Evolutionary conservation across 2,888 invertebrate species (phyloP), one percentile per base, ranked within the genome.

Genomic region (Chesias legatella): DNA sequence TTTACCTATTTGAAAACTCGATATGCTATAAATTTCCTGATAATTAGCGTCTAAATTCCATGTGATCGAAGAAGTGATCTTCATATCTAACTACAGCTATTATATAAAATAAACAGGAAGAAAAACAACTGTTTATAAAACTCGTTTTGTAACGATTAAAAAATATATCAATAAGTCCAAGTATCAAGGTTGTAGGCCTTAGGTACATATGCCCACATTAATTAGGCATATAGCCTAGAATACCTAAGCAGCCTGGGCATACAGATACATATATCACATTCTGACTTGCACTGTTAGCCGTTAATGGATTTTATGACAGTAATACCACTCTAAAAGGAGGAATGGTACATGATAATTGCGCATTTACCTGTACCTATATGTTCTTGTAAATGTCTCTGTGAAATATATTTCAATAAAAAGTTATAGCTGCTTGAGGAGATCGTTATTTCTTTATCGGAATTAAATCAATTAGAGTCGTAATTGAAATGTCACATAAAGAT

Each of bases 141-240:
- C 49, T 63, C 64, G 72, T 75, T 72, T 5, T 69, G 70, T 43
- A 44, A 39, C 43, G 26, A 49, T 53, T 49, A 52, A 49, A 70
- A 76, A 78, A 79, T 79, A 82, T 75, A 75, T 80, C 79, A 76
- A 79, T 75, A 73, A 70, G 62, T 70, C 37, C 43, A 73, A 77
- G 74, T 67, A 77, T 77, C 82, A 83, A 85, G 83, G 84, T 73
- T 78, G 67, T 55, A 33, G 38, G 33, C 41, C 30, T 52, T 48
- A 46, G 33, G 46, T 50, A 50, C 46, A 34, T 37, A 33, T 42
- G 28, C 68, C 72, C 66, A 77, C 79, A 79, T 72, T 78, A 81
- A 86, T 83, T 82, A 82, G 74, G 69, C 66, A 31, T 8, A 36
- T 22, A 46, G 33, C 40, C 51, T 34, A 53, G 36, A 43, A 43